Percentiles rank a stretch among this genome's conserved stretches.
These are phyloP conservation scores for Pyrocephalus nanus DNA, from an alignment of 2,797 vertebrate species.

Conservation along the genomic window DNA sequence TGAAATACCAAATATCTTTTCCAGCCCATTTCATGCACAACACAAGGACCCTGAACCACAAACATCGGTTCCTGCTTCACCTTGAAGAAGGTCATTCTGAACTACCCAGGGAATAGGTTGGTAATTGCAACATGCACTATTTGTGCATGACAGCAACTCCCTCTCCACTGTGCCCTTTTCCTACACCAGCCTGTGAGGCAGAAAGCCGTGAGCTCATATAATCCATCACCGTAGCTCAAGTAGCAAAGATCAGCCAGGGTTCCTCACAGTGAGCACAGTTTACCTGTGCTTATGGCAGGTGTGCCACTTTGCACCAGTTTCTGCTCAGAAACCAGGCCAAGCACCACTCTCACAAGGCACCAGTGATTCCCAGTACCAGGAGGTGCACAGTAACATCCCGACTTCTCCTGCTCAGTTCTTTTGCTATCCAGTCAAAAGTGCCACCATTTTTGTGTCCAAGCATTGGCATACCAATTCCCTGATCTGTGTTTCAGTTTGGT, in stretches of 20 bases:
- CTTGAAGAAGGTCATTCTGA: background rate
- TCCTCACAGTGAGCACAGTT: background rate
- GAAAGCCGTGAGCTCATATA: background rate
- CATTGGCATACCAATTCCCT: background rate
- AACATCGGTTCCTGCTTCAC: background rate
- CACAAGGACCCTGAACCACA: background rate
- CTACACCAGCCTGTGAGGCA: background rate
- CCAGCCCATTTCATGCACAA: background rate
- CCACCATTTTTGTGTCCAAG: background rate
- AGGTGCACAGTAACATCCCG: background rate
- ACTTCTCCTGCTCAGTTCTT: background rate
- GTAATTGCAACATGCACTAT: background rate
- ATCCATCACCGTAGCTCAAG: accelerated
- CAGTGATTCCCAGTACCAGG: background rate
- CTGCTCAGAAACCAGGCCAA: background rate
- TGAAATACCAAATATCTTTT: background rate
- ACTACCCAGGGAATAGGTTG: background rate
- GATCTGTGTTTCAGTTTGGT: background rate
- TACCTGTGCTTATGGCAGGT: background rate
- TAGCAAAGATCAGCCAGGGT: background rate
- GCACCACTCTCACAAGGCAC: background rate
- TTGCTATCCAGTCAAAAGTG: background rate
- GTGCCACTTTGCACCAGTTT: background rate
- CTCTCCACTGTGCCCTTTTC: background rate
- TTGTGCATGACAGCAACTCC: background rate